phyloP scores from a whole-genome alignment of 1,140 invertebrate species.

The Forficula auricularia region DNA sequence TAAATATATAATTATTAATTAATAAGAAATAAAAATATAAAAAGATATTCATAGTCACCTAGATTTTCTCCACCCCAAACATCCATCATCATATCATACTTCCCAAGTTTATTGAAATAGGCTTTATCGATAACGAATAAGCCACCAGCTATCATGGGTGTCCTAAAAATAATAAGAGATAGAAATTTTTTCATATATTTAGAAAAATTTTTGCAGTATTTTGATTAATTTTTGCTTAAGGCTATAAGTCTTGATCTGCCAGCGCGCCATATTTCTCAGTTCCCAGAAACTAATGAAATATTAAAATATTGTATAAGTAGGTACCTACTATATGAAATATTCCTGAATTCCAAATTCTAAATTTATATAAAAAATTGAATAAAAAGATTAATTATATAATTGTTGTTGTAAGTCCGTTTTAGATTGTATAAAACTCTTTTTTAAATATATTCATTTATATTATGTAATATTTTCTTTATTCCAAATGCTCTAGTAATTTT shows the following conservation, averaged over 20 bases:
- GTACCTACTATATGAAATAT: no score
- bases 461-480: no score
- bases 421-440: no score
- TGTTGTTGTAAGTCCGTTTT: no score
- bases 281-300: neutral
- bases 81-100: conserved; percentile 95
- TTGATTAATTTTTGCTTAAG: neutral
- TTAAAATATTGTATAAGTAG: neutral
- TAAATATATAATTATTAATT: neutral
- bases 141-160: conserved; percentile 88
- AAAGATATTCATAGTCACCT: conserved; percentile 25
- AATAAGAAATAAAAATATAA: neutral
- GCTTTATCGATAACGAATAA: conserved; percentile 81
- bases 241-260: neutral
- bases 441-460: no score
- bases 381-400: no score
- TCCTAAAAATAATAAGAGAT: conserved; percentile 28
- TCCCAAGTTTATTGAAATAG: conserved; percentile 87
- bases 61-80: conserved; percentile 87
- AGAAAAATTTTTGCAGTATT: neutral
- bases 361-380: no score
- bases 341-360: no score
- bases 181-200: conserved; percentile 5
- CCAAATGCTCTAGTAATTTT: no score
- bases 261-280: neutral